Percentiles rank a stretch among this genome's conserved stretches.
Conservation (phyloP, 2,797 vertebrate genomes). For the Melanotaenia pygmaea region DNA sequence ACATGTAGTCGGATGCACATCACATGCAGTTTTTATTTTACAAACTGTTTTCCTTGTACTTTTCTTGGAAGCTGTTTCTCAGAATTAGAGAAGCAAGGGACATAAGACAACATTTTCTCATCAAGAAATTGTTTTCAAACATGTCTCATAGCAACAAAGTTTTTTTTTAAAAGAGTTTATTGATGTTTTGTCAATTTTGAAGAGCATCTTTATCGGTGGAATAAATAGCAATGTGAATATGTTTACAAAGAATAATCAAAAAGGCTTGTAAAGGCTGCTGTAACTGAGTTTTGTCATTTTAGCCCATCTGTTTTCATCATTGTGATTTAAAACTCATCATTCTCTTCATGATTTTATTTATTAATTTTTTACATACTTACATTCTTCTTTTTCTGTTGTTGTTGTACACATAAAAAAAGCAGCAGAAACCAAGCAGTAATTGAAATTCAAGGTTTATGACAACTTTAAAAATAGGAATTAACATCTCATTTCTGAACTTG, state of each 20-base stretch:
- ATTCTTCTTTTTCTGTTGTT: not conserved
- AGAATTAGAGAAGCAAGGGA: slow-evolving; percentile 51
- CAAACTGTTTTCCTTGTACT: slow-evolving; percentile 4
- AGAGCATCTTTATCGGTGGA: slow-evolving; percentile 41
- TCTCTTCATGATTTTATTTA: not conserved
- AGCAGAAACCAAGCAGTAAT: not conserved
- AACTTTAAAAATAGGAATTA: slow-evolving; percentile 3
- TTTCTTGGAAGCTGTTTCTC: slow-evolving; percentile 46
- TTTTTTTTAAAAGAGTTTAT: slow-evolving; percentile 5
- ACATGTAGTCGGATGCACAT: slow-evolving; percentile 36
- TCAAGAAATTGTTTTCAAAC: slow-evolving; percentile 47
- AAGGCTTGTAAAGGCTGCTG: slow-evolving; percentile 1
- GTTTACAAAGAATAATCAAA: slow-evolving; percentile 32
- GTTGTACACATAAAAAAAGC: not conserved
- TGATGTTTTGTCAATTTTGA: slow-evolving; percentile 24
- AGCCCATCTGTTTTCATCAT: slow-evolving; percentile 3
- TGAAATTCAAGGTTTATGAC: not conserved
- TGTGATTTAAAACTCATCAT: not conserved
- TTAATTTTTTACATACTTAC: slow-evolving; percentile 16
- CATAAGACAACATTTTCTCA: slow-evolving; percentile 59
- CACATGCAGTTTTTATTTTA: slow-evolving; percentile 12
- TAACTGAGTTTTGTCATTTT: slow-evolving; percentile 10
- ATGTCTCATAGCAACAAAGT: slow-evolving; percentile 32
- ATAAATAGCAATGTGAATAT: slow-evolving; percentile 32
- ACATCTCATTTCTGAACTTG: not conserved